Conservation (phyloP, 1,140 invertebrate species). For the Venturia canescens region DNA sequence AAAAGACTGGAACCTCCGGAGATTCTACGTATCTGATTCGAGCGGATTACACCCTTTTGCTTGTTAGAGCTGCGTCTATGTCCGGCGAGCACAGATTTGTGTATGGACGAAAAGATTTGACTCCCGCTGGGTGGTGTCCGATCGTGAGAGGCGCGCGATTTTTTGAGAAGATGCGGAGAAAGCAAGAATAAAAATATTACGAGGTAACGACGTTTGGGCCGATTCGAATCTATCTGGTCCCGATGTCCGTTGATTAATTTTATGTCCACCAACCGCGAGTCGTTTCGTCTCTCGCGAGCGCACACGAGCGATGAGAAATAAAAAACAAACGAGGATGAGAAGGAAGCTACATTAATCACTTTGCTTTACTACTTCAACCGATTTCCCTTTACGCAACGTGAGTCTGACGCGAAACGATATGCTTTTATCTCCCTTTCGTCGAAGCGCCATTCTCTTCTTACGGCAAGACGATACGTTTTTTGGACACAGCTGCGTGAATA, state of each 20-base stretch:
- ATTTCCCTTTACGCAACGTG: too few species aligned
- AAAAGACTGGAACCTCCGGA: not conserved
- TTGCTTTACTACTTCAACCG: slow-evolving; percentile 12
- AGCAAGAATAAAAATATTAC: not conserved
- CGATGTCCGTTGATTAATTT: slow-evolving; percentile 25
- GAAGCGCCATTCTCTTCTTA: not conserved
- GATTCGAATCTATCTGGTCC: not conserved
- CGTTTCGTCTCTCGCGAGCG: not conserved
- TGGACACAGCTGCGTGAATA: slow-evolving; percentile 6
- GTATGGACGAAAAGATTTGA: not conserved
- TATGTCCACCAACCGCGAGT: slow-evolving; percentile 8
- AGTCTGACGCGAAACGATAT: not conserved
- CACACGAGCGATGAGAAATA: not conserved
- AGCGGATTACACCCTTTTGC: not conserved
- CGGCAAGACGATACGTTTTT: slow-evolving; percentile 17
- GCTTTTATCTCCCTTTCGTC: not conserved
- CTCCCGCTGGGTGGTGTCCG: slow-evolving; percentile 4
- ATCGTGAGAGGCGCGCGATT: slow-evolving; percentile 34
- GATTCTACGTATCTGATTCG: not conserved
- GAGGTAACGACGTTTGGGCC: not conserved
- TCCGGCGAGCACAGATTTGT: slow-evolving; percentile 12
- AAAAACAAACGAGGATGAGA: slow-evolving; percentile 13
- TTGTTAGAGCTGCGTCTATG: not conserved
- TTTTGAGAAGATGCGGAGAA: not conserved
- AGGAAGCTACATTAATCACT: slow-evolving; percentile 7